Base-by-base conservation (phyloP, 2,888 invertebrate species). In the Glaucopsyche alexis region DNA sequence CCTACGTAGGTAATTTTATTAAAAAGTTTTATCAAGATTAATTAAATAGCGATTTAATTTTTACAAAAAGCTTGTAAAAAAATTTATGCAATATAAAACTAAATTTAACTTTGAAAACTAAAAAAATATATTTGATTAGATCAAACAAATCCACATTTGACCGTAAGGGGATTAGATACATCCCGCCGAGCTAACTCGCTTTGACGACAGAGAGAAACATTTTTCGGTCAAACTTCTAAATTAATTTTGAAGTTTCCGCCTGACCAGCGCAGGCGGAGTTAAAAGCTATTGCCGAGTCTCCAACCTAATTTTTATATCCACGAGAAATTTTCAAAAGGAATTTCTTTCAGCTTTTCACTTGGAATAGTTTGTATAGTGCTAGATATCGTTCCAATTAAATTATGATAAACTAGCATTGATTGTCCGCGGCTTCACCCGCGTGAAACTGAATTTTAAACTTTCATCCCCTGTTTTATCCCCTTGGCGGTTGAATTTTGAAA, bases 211-310 rank as follows among this genome's bases (percentile, higher is more conserved):
- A 82, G 83, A 79, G 85, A 84, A 87, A 87, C 82, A 88, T 88
- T 89, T 88, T 89, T 88, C 88, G 85, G 88, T 89, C 86, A 86
- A 90, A 90, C 85, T 89, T 88, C 76, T 82, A 88, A 88, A 89
- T 89, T 90, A 89, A 89, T 89, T 89, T 89, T 82, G 82, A 88
- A 89, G 86, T 89, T 87, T 81, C 82, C 81, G 81, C 83, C 85
- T 85, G 86, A 84, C 85, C 85, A 81, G 79, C 81, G 52, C 67
- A 66, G 64, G 40, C 72, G 66, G 75, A 75, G 76, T 75, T 76
- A 64, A 78, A 78, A 81, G 81, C 76, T 80, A 83, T 75, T 78
- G 75, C 76, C 76, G 77, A 75, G 81, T 78, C 81, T 78, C 75
- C 75, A 83, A 87, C 80, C 87, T 86, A 84, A 86, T 84, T 85